Evolutionary conservation across 1,140 invertebrate species (phyloP), one percentile per base, ranked within the genome.

Genomic region (Brachionus paranguensis): DNA sequence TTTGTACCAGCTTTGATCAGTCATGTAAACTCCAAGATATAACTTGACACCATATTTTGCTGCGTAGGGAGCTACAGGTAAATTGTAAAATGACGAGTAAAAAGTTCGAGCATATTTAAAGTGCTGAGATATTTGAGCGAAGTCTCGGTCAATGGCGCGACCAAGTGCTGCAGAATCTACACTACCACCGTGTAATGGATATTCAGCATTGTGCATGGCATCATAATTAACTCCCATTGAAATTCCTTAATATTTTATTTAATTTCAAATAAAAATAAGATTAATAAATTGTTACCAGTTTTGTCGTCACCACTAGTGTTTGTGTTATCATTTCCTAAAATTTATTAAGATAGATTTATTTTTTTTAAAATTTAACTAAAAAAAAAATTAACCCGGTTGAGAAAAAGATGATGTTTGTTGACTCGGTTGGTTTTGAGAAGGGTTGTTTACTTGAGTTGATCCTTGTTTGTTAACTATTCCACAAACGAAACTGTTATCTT

Each of bases 401-500:
- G 24, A 27, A 27, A n/a, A n/a, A n/a, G 24, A 27, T 27, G 24
- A 27, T 27, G 2, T 1, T 27, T 27, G 24, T 1, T 27, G 24
- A 27, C 24, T 27, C 24, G 24, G 24, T 27, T 27, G 24, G 24
- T 27, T 2, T 27, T 1, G 2, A 1, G 2, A 27, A 27, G 24
- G 24, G 24, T 43, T 43, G 0, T 43, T 43, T 43, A 3, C 0
- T 43, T 11, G 6, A 43, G 41, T 10, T 43, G 41, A 43, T 11
- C 3, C 41, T 43, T 43, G 53, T 60, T 60, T 24, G n/a, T 60
- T 24, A 7, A 43, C 41, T 10, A 3, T 43, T 3, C 84, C 84
- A 53, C 84, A 84, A n/a, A 84, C 84, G 11, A 84, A 47, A 3
- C 20, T 50, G 17, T 50, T 27, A 33, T 84, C 84, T 5, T 43